Percentiles rank a stretch among this genome's conserved stretches.
These are phyloP conservation scores for Lordiphosa clarofinis DNA, from an alignment of 1,140 invertebrate species.

Conservation along the genomic window DNA sequence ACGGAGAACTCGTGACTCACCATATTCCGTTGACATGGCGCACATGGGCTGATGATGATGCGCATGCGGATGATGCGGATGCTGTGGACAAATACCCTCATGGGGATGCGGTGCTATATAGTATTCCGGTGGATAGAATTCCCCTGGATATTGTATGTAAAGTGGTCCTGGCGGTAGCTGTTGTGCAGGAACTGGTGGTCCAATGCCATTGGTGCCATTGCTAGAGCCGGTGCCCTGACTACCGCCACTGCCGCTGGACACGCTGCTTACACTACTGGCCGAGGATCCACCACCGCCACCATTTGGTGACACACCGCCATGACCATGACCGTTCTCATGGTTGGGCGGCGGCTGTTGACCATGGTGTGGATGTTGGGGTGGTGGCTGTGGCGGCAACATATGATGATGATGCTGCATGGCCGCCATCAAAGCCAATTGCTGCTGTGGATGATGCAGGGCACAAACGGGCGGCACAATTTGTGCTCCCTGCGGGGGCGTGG, in stretches of 20 bases:
- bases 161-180: constrained; percentile 58
- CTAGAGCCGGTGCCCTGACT: constrained; percentile 39
- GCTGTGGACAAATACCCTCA: constrained; percentile 77
- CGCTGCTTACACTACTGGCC: constrained; percentile 62
- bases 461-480: constrained; percentile 71
- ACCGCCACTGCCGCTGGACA: constrained; percentile 51
- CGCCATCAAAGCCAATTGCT: constrained; percentile 68
- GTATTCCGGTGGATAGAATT: constrained; percentile 76
- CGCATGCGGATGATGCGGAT: constrained; percentile 71
- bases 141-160: constrained; percentile 72
- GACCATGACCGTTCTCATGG: constrained; percentile 56
- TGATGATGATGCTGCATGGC: constrained; percentile 72
- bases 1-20: constrained; percentile 41
- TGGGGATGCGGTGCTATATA: constrained; percentile 74
- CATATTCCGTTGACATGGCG: constrained; percentile 76
- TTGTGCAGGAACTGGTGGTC: constrained; percentile 29
- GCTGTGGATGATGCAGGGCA: constrained; percentile 75
- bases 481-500: constrained; percentile 68
- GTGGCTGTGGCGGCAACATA: constrained; percentile 31
- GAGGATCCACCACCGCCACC: constrained; percentile 51
- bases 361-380: constrained; percentile 37
- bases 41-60: constrained; percentile 75
- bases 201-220: constrained; percentile 52
- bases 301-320: constrained; percentile 54
- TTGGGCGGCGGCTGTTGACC: constrained; percentile 33